Evolutionary conservation across 2,888 invertebrate genomes (phyloP).

Genomic region (Leptinotarsa tumamoca): DNA sequence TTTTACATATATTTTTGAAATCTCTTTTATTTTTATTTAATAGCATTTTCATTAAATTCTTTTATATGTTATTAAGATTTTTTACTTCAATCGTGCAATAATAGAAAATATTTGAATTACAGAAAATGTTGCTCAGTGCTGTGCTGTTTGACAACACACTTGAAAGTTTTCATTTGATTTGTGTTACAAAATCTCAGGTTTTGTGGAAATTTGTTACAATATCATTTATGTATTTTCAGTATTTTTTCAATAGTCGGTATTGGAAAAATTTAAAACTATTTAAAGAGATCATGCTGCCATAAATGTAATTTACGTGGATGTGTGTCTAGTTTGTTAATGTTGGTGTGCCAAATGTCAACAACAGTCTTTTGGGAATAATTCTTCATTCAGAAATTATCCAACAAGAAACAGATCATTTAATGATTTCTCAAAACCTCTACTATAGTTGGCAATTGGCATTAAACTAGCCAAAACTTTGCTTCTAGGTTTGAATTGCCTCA

Average conservation of each 20-base stretch:
- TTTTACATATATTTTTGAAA: no score
- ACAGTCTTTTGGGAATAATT: background rate
- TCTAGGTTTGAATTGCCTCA: constrained; percentile 10
- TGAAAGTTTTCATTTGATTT: no score
- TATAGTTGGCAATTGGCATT: background rate
- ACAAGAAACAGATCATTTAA: background rate
- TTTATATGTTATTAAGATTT: no score
- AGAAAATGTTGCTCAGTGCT: no score
- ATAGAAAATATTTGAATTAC: no score
- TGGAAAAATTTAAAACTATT: background rate
- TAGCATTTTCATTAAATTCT: no score
- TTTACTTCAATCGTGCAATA: no score
- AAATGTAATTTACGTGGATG: constrained; percentile 11
- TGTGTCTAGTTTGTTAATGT: background rate
- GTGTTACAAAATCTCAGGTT: no score
- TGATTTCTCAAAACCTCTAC: background rate
- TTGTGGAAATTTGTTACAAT: background rate
- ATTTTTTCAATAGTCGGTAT: background rate
- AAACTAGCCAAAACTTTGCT: constrained; percentile 4
- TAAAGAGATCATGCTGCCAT: constrained; percentile 8
- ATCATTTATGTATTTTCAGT: background rate
- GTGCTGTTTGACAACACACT: no score
- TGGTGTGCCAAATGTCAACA: constrained; percentile 4
- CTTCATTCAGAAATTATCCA: background rate
- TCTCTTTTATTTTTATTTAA: no score